Base-by-base conservation (phyloP, 2,888 invertebrate species). In the Lomographa bimaculata region DNA sequence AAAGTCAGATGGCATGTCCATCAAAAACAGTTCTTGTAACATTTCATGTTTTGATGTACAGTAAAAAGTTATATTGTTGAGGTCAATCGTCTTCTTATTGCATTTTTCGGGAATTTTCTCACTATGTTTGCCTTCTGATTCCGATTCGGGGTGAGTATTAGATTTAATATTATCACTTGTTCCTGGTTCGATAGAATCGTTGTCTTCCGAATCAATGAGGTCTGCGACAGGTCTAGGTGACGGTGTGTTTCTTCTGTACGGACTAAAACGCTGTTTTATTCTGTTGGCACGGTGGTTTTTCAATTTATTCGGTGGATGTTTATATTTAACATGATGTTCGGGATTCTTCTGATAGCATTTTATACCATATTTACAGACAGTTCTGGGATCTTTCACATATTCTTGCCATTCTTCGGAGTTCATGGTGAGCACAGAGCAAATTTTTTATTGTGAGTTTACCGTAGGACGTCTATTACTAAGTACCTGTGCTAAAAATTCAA, bases 1-100 rank as follows among this genome's bases (percentile, higher is more conserved):
- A 74, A 98, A 98, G 76, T 98, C 97, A n/a, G 90, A 72, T 0
- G 98, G 97, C 96, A 98, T 97, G 46, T 95, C 91, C 0, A 96
- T 91, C 12, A 96, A 76, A 75, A 97, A 97, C 52, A 95, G 91
- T 35, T 93, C 90, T 56, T 93, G 92, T 27, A 96, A 92, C 90
- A 92, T 42, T 75, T 69, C 61, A 80, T 87, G 33, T 79, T 91
- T 89, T 27, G 76, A 79, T 29, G 83, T 74, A 57, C 90, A 71
- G 61, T 90, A 74, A 42, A 59, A 73, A 62, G 73, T 51, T 61
- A 87, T 23, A 57, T 50, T 72, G 53, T 62, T 71, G 64, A 64
- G 60, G 50, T 41, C 24, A 16, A 34, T 8, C 20, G 4, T 10
- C 5, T 27, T 19, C 20, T 36, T 9, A 30, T 28, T 35, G 6